Conservation (phyloP, 1,140 invertebrate species). For the Brachionus sp. region DNA sequence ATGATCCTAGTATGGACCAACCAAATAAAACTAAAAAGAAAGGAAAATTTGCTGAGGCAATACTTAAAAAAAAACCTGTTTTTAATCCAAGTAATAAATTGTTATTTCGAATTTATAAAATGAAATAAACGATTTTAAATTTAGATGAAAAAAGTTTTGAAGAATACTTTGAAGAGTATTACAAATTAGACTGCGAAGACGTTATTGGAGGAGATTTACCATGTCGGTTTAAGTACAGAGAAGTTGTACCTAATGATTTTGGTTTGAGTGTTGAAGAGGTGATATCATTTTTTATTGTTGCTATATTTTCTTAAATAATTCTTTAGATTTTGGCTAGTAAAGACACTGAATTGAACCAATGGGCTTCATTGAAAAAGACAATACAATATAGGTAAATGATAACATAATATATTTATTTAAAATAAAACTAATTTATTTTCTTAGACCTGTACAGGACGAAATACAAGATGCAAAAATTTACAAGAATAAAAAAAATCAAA, state of each 20-base stretch:
- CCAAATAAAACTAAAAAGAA: constrained; percentile 57
- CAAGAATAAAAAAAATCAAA: constrained; percentile 37
- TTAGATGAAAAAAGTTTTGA: constrained; percentile 70
- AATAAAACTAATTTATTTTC: background rate
- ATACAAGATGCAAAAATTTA: constrained; percentile 17
- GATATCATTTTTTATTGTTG: constrained; percentile 12
- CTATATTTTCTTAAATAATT: constrained; percentile 45
- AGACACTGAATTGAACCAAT: constrained; percentile 86
- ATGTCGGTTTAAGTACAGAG: constrained; percentile 85
- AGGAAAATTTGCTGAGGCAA: constrained; percentile 68
- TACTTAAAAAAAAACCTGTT: constrained; percentile 70
- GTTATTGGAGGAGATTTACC: constrained; percentile 78
- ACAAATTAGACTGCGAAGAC: constrained; percentile 88
- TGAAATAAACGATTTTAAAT: background rate
- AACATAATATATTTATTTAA: background rate
- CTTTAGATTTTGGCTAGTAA: constrained; percentile 79
- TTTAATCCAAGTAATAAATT: constrained; percentile 69
- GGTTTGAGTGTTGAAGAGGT: constrained; percentile 84
- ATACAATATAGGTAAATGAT: constrained; percentile 65
- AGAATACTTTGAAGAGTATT: constrained; percentile 88
- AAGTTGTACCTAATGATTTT: constrained; percentile 69
- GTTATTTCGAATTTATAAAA: background rate
- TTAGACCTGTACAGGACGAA: constrained; percentile 4
- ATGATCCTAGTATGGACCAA: constrained; percentile 63
- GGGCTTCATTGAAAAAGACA: constrained; percentile 87